These are phyloP conservation scores for Drosophila punjabiensis DNA, from an alignment of 1,140 invertebrate genomes.

Conservation along the genomic window DNA sequence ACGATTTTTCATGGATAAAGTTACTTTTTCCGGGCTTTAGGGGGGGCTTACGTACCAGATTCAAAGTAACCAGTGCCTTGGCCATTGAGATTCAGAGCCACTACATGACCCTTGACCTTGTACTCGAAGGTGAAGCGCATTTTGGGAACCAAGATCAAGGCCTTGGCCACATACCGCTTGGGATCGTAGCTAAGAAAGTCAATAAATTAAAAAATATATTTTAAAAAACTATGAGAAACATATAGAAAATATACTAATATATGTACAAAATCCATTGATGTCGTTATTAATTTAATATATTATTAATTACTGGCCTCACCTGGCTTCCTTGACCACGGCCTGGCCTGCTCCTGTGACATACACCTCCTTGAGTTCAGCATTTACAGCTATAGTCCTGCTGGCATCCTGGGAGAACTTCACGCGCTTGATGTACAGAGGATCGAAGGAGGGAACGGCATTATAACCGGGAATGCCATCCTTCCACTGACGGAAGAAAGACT, in stretches of 20 bases:
- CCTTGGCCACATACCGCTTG: slow-evolving; percentile 30
- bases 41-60: slow-evolving; percentile 86
- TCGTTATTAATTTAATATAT: background rate
- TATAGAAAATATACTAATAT: background rate
- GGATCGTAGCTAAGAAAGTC: slow-evolving; percentile 43
- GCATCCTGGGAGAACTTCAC: slow-evolving; percentile 59
- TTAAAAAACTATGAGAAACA: background rate
- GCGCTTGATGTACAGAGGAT: slow-evolving; percentile 59
- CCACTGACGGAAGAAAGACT: slow-evolving; percentile 61
- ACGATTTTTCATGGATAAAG: background rate
- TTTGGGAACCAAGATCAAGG: slow-evolving; percentile 86
- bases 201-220: background rate
- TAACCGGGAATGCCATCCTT: slow-evolving; percentile 69
- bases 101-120: slow-evolving; percentile 89
- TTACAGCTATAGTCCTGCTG: slow-evolving; percentile 45
- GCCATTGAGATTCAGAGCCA: slow-evolving; percentile 89
- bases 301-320: slow-evolving; percentile 2
- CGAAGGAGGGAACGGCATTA: slow-evolving; percentile 51
- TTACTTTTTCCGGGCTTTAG: background rate
- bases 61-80: slow-evolving; percentile 89
- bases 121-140: slow-evolving; percentile 90
- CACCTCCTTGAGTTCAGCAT: slow-evolving; percentile 65
- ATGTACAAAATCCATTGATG: background rate
- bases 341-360: slow-evolving; percentile 48
- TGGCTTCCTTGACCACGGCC: slow-evolving; percentile 45